Percentiles rank a stretch among this genome's conserved stretches.
These are phyloP conservation scores for Acanthosepion pharaonis DNA, from an alignment of 2,888 invertebrate species.

Conservation along the genomic window DNA sequence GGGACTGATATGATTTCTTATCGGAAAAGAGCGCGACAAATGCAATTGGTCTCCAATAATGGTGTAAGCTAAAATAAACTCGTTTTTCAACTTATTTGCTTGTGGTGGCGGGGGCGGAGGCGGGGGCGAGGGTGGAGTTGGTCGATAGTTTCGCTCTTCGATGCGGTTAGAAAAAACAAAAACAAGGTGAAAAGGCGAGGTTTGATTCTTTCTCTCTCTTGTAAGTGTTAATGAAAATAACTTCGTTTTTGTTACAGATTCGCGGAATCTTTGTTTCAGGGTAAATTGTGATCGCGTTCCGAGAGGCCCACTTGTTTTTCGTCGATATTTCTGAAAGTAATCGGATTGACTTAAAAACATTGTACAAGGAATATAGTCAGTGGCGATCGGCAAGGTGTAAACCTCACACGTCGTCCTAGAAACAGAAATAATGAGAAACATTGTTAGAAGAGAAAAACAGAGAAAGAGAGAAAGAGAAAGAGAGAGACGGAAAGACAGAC, in stretches of 20 bases:
- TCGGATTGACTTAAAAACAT: neutral
- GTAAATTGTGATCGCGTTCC: neutral
- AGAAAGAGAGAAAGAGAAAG: neutral
- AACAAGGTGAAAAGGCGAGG: neutral
- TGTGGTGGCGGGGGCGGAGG: too few species aligned
- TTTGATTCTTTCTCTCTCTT: neutral
- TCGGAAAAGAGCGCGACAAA: neutral
- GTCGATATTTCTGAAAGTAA: neutral
- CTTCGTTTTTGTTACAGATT: neutral
- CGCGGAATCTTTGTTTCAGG: neutral
- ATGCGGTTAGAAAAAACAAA: neutral
- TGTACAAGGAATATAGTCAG: neutral
- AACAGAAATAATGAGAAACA: too few species aligned
- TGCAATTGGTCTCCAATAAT: neutral
- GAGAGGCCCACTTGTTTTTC: neutral
- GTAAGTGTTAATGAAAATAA: neutral
- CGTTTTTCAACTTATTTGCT: neutral
- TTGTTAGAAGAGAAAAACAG: neutral
- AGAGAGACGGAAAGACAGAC: neutral
- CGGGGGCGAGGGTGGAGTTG: too few species aligned
- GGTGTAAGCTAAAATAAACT: neutral
- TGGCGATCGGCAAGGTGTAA: neutral
- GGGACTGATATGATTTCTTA: neutral
- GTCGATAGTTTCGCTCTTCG: neutral
- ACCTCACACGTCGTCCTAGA: neutral